Evolutionary conservation across 2,888 invertebrate species (phyloP), one percentile per base, ranked within the genome.

Genomic region (Arrhopalites spinosus): DNA sequence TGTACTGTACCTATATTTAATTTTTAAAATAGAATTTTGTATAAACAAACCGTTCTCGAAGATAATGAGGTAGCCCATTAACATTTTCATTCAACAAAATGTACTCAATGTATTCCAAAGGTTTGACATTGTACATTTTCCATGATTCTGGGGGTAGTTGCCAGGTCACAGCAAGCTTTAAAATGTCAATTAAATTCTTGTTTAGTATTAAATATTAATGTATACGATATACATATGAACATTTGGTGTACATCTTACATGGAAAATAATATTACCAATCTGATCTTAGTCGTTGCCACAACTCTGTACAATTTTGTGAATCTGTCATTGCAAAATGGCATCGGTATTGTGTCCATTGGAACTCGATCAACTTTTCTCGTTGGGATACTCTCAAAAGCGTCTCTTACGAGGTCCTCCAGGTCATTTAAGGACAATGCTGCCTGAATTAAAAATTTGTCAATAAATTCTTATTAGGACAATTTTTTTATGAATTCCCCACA

Each of bases 271-370:
- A 17, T 17, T 29, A 73, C 73, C 66, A 45, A 5, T 29, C 53
- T n/a, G n/a, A 50, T 25, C 11, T 73, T 17, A 15, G 73, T 50
- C 1, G 36, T 50, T 5, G 73, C 17, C 15, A 47, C 7, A 11
- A 73, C 17, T 36, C 23, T 73, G 53, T 66, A 73, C 50, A 73
- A 25, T 30, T 64, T 63, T 5, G 29, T 47, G 27, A 73, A 73
- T 30, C 45, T 66, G 1, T n/a, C 13, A 50, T 73, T 73, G 11
- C n/a, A 73, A 64, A 73, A 73, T 47, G 73, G 73, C 47, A 45
- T 43, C 8, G 73, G 72, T n/a, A 66, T 29, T 5, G 7, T 53
- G 5, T 47, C 17, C 17, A 73, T 29, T 17, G 30, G 27, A 29
- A 64, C 11, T 25, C 66, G 15, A n/a, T 64, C 11, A 15, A 11